phyloP scores from a whole-genome alignment of 2,888 invertebrate species.

The Erebia ligea region DNA sequence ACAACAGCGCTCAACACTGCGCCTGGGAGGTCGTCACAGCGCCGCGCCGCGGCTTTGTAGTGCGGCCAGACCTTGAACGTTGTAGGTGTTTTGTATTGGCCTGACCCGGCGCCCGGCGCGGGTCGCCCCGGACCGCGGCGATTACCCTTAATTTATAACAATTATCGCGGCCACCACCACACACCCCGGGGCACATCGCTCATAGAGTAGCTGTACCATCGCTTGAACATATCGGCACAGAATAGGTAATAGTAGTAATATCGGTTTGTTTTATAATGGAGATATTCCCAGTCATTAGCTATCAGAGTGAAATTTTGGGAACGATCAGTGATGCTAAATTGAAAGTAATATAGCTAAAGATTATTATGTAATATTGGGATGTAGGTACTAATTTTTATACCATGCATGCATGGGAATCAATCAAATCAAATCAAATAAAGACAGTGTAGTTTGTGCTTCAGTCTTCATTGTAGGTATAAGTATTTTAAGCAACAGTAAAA shows the following conservation, averaged over 20 bases:
- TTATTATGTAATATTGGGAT: too few species aligned
- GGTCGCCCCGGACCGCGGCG: constrained; percentile 33
- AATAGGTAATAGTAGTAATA: too few species aligned
- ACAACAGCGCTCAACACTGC: too few species aligned
- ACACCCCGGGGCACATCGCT: constrained; percentile 67
- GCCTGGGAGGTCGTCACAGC: too few species aligned
- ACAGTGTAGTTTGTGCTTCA: background rate
- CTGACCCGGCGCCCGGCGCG: constrained; percentile 9
- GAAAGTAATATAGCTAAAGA: too few species aligned
- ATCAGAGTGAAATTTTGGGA: background rate
- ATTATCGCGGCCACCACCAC: constrained; percentile 61
- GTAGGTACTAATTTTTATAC: too few species aligned
- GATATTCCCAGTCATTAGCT: constrained; percentile 27
- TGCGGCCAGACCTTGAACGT: too few species aligned
- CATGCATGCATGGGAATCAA: too few species aligned
- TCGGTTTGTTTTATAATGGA: constrained; percentile 7
- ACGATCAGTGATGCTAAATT: background rate
- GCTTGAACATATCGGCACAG: background rate
- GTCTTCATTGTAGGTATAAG: too few species aligned
- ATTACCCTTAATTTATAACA: constrained; percentile 67
- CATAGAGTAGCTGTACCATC: constrained; percentile 48
- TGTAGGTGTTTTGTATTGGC: background rate
- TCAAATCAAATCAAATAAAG: too few species aligned
- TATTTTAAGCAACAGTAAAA: too few species aligned
- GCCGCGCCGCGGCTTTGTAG: too few species aligned